Percentiles rank a stretch among this genome's conserved stretches.
phyloP scores from a whole-genome alignment of 2,797 vertebrate species.

The Mycteria americana region DNA sequence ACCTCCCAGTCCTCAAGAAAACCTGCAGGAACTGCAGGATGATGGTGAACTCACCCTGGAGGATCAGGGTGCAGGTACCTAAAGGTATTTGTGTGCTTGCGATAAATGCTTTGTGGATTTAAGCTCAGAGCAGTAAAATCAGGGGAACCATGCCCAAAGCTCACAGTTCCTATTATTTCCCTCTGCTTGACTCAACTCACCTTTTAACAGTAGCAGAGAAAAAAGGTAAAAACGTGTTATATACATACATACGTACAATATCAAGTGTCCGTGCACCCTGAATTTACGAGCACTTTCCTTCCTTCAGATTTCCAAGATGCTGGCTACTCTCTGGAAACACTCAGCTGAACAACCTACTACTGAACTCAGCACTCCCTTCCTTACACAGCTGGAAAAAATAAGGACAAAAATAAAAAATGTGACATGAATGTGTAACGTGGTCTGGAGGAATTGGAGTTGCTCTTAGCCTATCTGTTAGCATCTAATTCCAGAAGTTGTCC shows the following conservation, averaged over 20 bases:
- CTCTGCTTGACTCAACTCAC: not conserved
- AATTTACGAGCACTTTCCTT: not conserved
- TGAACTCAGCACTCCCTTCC: not conserved
- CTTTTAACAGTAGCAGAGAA: not conserved
- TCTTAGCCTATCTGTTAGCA: constrained; percentile 18
- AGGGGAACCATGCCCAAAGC: not conserved
- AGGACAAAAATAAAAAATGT: not conserved
- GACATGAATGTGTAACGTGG: not conserved
- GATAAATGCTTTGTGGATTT: not conserved
- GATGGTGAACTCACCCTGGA: not conserved
- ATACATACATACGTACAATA: too few relatives aligned
- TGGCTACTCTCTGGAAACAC: not conserved
- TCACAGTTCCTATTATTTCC: not conserved
- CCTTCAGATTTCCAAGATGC: not conserved
- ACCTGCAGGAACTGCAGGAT: not conserved
- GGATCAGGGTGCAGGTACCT: not conserved
- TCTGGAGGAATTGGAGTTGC: not conserved
- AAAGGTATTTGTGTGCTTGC: not conserved
- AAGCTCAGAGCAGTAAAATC: not conserved
- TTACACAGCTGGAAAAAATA: not conserved
- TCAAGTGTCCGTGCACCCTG: not conserved
- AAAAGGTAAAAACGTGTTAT: not conserved
- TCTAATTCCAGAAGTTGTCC: constrained; percentile 14
- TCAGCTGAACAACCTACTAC: not conserved
- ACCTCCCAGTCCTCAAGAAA: not conserved